phyloP scores from a whole-genome alignment of 2,797 vertebrate genomes.

The Sebastes hubbsi region DNA sequence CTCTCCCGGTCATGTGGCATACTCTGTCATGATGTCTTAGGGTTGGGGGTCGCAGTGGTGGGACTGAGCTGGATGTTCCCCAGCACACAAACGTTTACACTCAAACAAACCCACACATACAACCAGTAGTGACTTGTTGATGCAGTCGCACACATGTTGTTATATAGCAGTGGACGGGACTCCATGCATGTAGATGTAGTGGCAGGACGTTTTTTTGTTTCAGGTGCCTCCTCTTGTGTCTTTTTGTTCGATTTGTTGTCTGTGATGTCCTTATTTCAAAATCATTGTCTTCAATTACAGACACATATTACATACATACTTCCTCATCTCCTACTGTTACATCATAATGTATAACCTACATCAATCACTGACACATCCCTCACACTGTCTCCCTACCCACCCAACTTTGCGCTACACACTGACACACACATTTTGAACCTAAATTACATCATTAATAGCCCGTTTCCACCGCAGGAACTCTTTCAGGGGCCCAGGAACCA shows the following conservation, averaged over 20 bases:
- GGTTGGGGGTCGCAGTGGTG: constrained; percentile 88
- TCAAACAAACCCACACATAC: constrained; percentile 55
- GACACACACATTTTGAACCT: constrained; percentile 1
- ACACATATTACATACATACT: constrained; percentile 8
- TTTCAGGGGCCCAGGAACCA: not conserved
- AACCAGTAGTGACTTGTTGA: constrained; percentile 20
- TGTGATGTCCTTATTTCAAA: constrained; percentile 39
- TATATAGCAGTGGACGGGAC: constrained; percentile 11
- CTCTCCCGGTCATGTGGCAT: constrained; percentile 91
- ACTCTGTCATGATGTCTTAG: constrained; percentile 81
- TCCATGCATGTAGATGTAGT: constrained; percentile 17
- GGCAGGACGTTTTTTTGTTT: constrained; percentile 13
- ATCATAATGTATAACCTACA: constrained; percentile 11
- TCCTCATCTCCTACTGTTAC: constrained; percentile 20
- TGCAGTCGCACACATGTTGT: constrained; percentile 17
- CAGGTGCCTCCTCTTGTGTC: constrained; percentile 45
- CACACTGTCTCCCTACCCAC: not conserved
- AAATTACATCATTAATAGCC: constrained; percentile 14
- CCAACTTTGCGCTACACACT: not conserved
- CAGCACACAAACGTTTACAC: constrained; percentile 71
- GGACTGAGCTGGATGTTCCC: constrained; percentile 86
- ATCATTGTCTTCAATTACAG: constrained; percentile 34
- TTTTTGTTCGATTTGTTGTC: constrained; percentile 45
- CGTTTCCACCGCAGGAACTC: constrained; percentile 6
- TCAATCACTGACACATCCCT: constrained; percentile 11